Evolutionary conservation across 2,888 invertebrate genomes (phyloP).

Genomic region (Lathronympha strigana): DNA sequence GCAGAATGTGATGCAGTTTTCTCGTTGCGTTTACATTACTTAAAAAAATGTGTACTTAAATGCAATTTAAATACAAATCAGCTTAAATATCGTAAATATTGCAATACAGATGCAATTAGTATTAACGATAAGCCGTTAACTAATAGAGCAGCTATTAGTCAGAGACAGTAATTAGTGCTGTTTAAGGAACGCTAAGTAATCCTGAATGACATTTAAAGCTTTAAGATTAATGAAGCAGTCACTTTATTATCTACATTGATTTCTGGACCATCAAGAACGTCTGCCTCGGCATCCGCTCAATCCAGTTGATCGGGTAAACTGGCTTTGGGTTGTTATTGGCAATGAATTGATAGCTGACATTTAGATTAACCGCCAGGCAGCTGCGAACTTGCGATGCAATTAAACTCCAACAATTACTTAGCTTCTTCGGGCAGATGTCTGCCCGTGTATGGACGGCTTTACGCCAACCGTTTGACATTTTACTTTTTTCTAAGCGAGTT

Average conservation of each 20-base stretch:
- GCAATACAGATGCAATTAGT: background rate
- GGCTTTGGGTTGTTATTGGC: slow-evolving; percentile 60
- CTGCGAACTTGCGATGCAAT: slow-evolving; percentile 74
- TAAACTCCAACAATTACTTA: slow-evolving; percentile 54
- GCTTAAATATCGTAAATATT: background rate
- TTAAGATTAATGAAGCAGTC: slow-evolving; percentile 19
- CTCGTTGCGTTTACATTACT: background rate
- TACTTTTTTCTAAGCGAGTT: slow-evolving; percentile 46
- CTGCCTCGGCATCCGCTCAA: slow-evolving; percentile 44
- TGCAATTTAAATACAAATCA: background rate
- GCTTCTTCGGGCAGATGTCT: slow-evolving; percentile 71
- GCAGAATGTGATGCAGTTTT: slow-evolving; percentile 11
- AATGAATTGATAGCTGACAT: slow-evolving; percentile 78
- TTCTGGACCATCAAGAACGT: slow-evolving; percentile 28
- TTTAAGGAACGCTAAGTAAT: slow-evolving; percentile 42
- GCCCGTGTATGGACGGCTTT: slow-evolving; percentile 57
- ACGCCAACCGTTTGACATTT: slow-evolving; percentile 58
- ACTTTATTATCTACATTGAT: slow-evolving; percentile 29
- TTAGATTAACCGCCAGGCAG: slow-evolving; percentile 71
- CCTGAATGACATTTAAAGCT: slow-evolving; percentile 35
- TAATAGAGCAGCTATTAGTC: slow-evolving; percentile 10
- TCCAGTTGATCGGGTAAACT: slow-evolving; percentile 54
- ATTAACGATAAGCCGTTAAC: background rate
- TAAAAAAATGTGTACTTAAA: background rate
- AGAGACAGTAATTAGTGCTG: slow-evolving; percentile 43